A percentile compares a stretch with the other conserved stretches of the same genome.
Conservation (phyloP, 2,888 invertebrate genomes). For the Rhingia campestris region DNA sequence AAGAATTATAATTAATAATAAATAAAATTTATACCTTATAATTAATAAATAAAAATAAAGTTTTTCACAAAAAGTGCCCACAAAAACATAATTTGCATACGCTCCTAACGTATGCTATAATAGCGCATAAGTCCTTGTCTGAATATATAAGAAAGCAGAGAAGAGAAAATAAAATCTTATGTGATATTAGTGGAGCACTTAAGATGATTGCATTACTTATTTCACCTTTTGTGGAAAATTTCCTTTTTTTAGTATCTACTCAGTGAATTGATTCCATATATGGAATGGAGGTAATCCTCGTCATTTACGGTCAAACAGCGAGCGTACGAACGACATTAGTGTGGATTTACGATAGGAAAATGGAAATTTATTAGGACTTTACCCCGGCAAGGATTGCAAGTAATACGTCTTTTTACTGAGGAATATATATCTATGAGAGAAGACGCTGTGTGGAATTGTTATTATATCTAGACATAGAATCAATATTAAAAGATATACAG, state of each 20-base stretch:
- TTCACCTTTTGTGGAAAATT: slow-evolving; percentile 34
- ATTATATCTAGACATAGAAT: too few relatives aligned
- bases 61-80: too few relatives aligned
- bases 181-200: slow-evolving; percentile 55
- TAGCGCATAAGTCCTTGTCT: slow-evolving; percentile 16
- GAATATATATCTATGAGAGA: too few relatives aligned
- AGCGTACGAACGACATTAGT: slow-evolving; percentile 38
- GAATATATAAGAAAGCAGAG: slow-evolving; percentile 18
- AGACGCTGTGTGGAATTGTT: too few relatives aligned
- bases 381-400: neutral
- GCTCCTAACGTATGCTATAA: neutral
- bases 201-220: slow-evolving; percentile 65
- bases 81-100: too few relatives aligned
- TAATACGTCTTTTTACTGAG: too few relatives aligned
- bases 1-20: too few relatives aligned
- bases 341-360: slow-evolving; percentile 32
- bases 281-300: slow-evolving; percentile 1
- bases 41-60: too few relatives aligned
- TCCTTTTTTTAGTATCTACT: neutral
- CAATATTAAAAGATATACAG: too few relatives aligned
- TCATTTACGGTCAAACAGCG: slow-evolving; percentile 46
- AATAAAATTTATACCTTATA: too few relatives aligned
- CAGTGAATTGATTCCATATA: slow-evolving; percentile 23
- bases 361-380: slow-evolving; percentile 44
- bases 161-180: slow-evolving; percentile 46